phyloP scores from a whole-genome alignment of 2,113 vertebrate genomes.

The Myxocyprinus asiaticus region DNA sequence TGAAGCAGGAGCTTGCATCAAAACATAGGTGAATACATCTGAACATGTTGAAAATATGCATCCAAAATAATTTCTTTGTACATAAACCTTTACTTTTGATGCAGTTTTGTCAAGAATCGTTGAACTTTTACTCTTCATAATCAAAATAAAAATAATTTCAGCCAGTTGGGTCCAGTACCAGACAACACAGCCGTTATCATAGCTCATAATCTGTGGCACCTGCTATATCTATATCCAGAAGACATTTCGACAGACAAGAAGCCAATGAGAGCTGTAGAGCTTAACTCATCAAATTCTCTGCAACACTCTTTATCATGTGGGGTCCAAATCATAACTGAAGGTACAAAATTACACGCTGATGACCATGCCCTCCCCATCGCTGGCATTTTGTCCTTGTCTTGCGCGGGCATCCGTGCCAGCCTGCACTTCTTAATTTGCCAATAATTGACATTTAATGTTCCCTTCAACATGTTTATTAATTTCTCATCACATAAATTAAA shows the following conservation, averaged over 20 bases:
- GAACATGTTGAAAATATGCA: not conserved
- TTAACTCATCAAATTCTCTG: constrained; percentile 36
- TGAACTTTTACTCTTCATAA: not conserved
- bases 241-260: not conserved
- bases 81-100: not conserved
- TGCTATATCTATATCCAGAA: not conserved
- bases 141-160: not conserved
- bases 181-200: not conserved
- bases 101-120: not conserved
- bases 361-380: not conserved
- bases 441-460: constrained; percentile 49
- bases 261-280: not conserved
- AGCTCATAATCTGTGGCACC: constrained; percentile 29
- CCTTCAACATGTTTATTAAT: constrained; percentile 43
- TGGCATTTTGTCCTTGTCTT: constrained; percentile 22
- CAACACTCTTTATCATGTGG: constrained; percentile 23
- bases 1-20: not conserved
- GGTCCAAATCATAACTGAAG: constrained; percentile 36
- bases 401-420: constrained; percentile 32
- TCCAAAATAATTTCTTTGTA: not conserved
- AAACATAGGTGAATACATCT: not conserved
- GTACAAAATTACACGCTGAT: constrained; percentile 6
- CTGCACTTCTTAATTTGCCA: constrained; percentile 45
- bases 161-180: constrained; percentile 8
- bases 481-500: constrained; percentile 48